These are phyloP conservation scores for Eudyptes chrysolophus DNA, from an alignment of 2,113 vertebrate species.

Conservation along the genomic window DNA sequence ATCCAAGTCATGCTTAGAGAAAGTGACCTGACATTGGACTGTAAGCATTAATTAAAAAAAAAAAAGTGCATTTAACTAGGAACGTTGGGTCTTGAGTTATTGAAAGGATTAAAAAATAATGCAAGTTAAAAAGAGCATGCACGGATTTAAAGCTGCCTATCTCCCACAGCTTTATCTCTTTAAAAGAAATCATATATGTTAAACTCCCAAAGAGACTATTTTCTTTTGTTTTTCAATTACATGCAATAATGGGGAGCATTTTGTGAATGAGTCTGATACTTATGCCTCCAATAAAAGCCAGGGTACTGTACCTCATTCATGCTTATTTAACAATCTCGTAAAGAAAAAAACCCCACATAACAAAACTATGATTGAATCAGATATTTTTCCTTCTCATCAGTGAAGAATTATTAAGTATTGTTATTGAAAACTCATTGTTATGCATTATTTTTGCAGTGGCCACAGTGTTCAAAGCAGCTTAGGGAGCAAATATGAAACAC, in stretches of 20 bases:
- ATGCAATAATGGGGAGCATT: neutral
- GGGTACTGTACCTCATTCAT: neutral
- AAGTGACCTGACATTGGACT: neutral
- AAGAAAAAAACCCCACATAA: neutral
- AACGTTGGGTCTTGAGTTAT: neutral
- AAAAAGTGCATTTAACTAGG: neutral
- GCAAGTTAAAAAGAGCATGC: neutral
- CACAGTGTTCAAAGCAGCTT: neutral
- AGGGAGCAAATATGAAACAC: slow-evolving; percentile 9
- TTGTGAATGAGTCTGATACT: slow-evolving; percentile 8
- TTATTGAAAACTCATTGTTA: slow-evolving; percentile 1
- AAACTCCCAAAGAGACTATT: slow-evolving; percentile 7
- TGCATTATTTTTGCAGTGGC: neutral
- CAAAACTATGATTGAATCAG: neutral
- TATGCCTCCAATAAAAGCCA: slow-evolving; percentile 4
- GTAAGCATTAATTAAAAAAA: neutral
- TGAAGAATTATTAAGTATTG: neutral
- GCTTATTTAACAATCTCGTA: neutral
- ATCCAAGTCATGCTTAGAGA: neutral
- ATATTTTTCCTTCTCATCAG: neutral
- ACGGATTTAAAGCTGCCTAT: neutral
- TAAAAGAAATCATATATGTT: slow-evolving; percentile 5
- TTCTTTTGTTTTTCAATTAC: slow-evolving; percentile 57
- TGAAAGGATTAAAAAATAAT: neutral
- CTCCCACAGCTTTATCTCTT: neutral